These are phyloP conservation scores for Leptopilina myrica DNA, from an alignment of 2,888 invertebrate species.

Conservation along the genomic window DNA sequence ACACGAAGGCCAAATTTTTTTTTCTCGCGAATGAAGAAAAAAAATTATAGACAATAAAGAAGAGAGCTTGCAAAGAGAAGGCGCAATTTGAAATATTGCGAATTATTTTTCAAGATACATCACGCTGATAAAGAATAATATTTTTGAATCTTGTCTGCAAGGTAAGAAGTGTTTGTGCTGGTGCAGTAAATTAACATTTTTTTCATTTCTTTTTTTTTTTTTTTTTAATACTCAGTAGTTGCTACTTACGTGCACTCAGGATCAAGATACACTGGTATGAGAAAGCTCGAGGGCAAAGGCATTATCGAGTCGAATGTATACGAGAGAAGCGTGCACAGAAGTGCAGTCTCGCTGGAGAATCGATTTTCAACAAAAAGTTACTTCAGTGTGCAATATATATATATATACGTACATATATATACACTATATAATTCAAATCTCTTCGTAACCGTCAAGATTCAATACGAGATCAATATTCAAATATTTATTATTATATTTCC, in stretches of 20 bases:
- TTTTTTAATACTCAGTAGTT: slow-evolving; percentile 34
- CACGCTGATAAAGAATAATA: slow-evolving; percentile 11
- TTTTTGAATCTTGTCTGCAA: slow-evolving; percentile 19
- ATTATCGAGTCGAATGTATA: slow-evolving; percentile 36
- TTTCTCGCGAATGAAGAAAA: background rate
- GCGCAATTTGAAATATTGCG: slow-evolving; percentile 6
- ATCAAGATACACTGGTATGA: slow-evolving; percentile 34
- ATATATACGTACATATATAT: no score
- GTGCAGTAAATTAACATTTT: slow-evolving; percentile 24
- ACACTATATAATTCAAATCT: slow-evolving; percentile 3
- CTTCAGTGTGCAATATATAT: slow-evolving; percentile 4
- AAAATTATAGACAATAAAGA: background rate
- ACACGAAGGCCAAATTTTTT: background rate
- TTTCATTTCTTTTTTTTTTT: slow-evolving; percentile 5
- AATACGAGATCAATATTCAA: slow-evolving; percentile 3
- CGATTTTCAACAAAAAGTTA: slow-evolving; percentile 32
- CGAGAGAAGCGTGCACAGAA: slow-evolving; percentile 37
- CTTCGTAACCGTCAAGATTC: slow-evolving; percentile 5
- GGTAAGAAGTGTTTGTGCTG: slow-evolving; percentile 23
- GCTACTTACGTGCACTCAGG: slow-evolving; percentile 38
- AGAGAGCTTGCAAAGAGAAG: background rate
- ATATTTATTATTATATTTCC: background rate
- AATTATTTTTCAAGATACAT: slow-evolving; percentile 14
- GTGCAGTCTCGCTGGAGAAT: slow-evolving; percentile 29
- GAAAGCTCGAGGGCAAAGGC: slow-evolving; percentile 33